Percentiles rank a stretch among this genome's conserved stretches.
Evolutionary conservation across 2,888 invertebrate species (phyloP).

Genomic region (Torymus texanus): DNA sequence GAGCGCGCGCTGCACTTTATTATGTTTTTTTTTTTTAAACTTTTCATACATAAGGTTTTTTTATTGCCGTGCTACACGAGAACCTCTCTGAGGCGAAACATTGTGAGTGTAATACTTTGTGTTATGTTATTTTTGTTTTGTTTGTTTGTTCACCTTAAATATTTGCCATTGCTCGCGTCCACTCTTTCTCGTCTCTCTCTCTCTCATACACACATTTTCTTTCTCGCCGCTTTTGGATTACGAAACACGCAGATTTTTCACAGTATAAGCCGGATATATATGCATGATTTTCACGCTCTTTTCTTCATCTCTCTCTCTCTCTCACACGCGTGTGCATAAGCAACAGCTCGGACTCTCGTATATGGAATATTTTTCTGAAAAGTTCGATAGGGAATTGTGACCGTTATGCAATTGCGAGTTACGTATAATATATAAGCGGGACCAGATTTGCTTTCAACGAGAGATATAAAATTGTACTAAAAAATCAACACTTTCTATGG

Average conservation of each 20-base stretch:
- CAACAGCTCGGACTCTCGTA: too few species aligned
- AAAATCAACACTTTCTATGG: too few species aligned
- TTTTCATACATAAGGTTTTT: neutral
- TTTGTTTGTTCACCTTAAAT: neutral
- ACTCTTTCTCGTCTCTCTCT: neutral
- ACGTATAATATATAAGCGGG: too few species aligned
- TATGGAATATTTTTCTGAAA: too few species aligned
- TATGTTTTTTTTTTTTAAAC: neutral
- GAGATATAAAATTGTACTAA: too few species aligned
- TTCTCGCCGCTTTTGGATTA: neutral
- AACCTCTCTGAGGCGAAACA: slow-evolving; percentile 50
- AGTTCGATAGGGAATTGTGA: too few species aligned
- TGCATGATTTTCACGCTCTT: too few species aligned
- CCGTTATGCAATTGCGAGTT: too few species aligned
- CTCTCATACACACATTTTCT: too few species aligned
- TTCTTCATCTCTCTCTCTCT: too few species aligned
- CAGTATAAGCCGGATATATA: neutral
- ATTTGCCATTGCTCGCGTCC: slow-evolving; percentile 12
- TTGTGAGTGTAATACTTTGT: slow-evolving; percentile 47
- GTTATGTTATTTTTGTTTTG: neutral
- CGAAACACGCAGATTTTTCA: neutral
- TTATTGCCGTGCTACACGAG: slow-evolving; percentile 56
- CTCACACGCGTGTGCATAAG: too few species aligned
- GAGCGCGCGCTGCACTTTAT: slow-evolving; percentile 17
- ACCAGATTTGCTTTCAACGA: too few species aligned